Conservation (phyloP, 2,888 invertebrate genomes). For the Helobdella robusta region DNA sequence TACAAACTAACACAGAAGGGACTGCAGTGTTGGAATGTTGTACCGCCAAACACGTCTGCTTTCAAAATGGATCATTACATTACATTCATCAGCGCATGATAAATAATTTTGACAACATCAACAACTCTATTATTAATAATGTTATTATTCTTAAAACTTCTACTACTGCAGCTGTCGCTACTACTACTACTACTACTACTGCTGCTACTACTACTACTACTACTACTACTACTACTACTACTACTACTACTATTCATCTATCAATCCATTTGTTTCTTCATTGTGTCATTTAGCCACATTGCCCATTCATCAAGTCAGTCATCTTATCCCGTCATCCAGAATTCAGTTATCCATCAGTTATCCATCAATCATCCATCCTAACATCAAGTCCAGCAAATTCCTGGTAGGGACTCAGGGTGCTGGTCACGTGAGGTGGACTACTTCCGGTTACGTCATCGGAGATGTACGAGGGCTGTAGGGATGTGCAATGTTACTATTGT, state of each 20-base stretch:
- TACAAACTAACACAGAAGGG: slow-evolving; percentile 11
- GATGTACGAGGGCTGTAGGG: background rate
- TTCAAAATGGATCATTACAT: background rate
- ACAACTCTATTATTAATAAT: background rate
- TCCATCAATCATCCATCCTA: no score
- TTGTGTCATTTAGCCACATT: no score
- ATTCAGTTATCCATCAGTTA: no score
- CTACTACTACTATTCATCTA: no score
- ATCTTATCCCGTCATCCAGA: no score
- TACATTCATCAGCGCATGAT: background rate
- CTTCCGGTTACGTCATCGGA: background rate
- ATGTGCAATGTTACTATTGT: no score
- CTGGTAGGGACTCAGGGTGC: slow-evolving; percentile 7
- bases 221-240: background rate
- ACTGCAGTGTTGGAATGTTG: slow-evolving; percentile 4
- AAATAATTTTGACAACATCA: background rate
- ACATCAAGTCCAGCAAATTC: no score
- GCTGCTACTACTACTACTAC: background rate
- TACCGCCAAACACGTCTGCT: background rate
- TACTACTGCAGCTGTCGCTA: background rate
- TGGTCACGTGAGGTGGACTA: background rate
- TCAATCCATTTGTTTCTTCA: no score
- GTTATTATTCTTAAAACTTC: background rate
- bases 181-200: background rate
- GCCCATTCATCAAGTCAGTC: no score